phyloP scores from a whole-genome alignment of 2,797 vertebrate species.

The Hypotaenidia philippensis region DNA sequence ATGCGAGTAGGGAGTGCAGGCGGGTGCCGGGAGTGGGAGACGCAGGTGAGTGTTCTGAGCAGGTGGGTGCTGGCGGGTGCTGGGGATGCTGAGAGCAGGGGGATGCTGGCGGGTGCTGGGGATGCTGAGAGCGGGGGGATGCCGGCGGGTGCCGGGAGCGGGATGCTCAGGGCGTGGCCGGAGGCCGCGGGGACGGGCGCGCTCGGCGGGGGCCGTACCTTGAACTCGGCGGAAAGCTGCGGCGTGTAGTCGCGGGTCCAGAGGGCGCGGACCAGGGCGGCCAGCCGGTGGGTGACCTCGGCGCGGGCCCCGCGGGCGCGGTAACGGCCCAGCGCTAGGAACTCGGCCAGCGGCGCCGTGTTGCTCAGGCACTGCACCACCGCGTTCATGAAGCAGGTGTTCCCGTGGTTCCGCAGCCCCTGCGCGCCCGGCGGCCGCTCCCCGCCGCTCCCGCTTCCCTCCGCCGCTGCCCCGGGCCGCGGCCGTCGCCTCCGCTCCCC shows the following conservation, averaged over 20 bases:
- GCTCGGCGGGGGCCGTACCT: constrained; percentile 79
- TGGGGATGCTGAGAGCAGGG: neutral
- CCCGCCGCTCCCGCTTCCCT: constrained; percentile 51
- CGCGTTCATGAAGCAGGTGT: constrained; percentile 98
- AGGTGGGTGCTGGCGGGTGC: neutral
- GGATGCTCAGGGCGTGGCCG: neutral
- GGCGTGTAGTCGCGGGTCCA: constrained; percentile 94
- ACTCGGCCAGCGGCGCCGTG: constrained; percentile 93
- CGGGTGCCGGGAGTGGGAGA: too few relatives aligned
- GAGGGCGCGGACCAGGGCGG: constrained; percentile 89
- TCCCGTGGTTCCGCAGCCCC: constrained; percentile 95
- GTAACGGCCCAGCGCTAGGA: constrained; percentile 86
- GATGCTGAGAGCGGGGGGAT: neutral
- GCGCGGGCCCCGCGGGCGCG: constrained; percentile 70
- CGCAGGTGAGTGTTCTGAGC: neutral
- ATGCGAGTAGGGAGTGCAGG: neutral
- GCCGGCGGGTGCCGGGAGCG: neutral
- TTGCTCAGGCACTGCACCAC: constrained; percentile 96
- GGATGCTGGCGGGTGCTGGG: neutral
- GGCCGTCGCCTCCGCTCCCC: constrained; percentile 39
- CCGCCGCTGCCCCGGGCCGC: neutral
- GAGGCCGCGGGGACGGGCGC: neutral
- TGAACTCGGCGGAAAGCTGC: constrained; percentile 92
- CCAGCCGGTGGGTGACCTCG: constrained; percentile 91
- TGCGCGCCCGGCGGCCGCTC: constrained; percentile 87